Evolutionary conservation across 2,113 vertebrate genomes (phyloP).

Genomic region (Drymodes brunneopygia): DNA sequence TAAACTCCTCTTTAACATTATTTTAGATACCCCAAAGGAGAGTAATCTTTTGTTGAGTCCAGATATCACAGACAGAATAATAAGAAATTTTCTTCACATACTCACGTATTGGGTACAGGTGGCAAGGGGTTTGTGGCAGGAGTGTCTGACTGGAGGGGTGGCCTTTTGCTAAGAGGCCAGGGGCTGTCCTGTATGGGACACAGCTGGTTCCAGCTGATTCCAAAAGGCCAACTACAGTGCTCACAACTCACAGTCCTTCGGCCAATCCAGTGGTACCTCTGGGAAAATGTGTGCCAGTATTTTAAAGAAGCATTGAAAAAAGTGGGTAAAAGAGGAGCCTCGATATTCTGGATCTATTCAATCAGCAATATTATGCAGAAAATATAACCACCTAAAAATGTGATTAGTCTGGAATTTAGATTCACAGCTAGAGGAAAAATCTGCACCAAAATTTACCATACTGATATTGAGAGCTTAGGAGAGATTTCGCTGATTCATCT

Average conservation of each 20-base stretch:
- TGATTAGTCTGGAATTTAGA: not conserved
- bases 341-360: fast-evolving
- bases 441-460: not conserved
- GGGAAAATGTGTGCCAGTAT: not conserved
- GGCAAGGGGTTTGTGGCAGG: not conserved
- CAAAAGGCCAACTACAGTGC: fast-evolving
- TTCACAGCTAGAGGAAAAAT: not conserved
- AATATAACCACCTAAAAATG: not conserved
- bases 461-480: not conserved
- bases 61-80: not conserved
- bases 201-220: not conserved
- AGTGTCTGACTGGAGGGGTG: not conserved
- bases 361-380: not conserved
- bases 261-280: not conserved
- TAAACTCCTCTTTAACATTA: not conserved
- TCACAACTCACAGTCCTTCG: not conserved
- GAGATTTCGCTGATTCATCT: not conserved
- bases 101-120: fast-evolving
- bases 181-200: not conserved
- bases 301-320: not conserved
- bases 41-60: not conserved
- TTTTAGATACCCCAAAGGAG: not conserved
- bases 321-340: not conserved
- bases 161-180: not conserved
- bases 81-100: not conserved